These are phyloP conservation scores for Pycnonotus jocosus DNA, from an alignment of 2,113 vertebrate genomes.

Conservation along the genomic window DNA sequence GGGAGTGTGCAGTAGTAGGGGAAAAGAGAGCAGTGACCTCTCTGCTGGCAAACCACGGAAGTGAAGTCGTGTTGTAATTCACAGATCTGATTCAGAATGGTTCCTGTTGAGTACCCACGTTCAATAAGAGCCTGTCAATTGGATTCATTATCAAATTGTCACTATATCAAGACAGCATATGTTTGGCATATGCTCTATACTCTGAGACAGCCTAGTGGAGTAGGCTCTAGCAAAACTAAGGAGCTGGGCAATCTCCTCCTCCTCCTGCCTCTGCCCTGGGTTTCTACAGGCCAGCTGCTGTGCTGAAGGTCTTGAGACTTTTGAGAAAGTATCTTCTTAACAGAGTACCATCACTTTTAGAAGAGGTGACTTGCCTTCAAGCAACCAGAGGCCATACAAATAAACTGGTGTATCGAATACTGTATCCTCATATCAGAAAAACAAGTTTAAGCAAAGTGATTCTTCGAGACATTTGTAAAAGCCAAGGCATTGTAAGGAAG, in stretches of 20 bases:
- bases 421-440: not conserved
- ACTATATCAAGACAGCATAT: not conserved
- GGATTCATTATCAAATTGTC: not conserved
- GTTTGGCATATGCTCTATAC: not conserved
- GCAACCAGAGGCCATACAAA: not conserved
- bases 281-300: not conserved
- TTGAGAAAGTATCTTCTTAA: not conserved
- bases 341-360: rapidly evolving
- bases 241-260: not conserved
- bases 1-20: not conserved
- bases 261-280: not conserved
- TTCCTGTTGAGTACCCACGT: not conserved
- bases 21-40: not conserved
- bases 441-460: not conserved
- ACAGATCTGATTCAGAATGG: not conserved
- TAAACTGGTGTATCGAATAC: not conserved
- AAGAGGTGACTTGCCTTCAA: not conserved
- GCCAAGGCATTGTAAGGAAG: not conserved
- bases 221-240: not conserved
- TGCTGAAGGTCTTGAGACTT: not conserved
- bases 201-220: rapidly evolving
- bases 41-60: not conserved
- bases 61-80: not conserved
- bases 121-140: not conserved
- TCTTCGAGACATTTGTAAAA: not conserved